Conservation (phyloP, 2,797 vertebrate genomes). For the Galagoides demidoff region DNA sequence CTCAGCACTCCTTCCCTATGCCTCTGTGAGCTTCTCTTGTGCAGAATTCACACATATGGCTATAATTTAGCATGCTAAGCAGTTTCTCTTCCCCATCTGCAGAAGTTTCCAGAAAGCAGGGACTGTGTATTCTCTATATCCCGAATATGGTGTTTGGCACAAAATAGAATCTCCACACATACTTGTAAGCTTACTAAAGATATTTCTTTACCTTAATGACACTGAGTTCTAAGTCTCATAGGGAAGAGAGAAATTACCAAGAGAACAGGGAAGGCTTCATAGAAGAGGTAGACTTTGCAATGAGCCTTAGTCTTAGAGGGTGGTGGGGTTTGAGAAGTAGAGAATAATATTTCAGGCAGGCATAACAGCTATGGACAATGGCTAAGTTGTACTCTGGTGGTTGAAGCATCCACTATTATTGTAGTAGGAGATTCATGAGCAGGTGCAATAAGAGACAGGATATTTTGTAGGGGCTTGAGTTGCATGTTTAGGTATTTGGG, state of each 20-base stretch:
- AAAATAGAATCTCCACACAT: background rate
- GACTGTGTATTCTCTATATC: background rate
- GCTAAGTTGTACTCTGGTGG: background rate
- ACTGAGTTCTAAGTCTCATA: background rate
- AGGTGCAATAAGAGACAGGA: background rate
- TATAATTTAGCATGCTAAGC: background rate
- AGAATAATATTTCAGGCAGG: background rate
- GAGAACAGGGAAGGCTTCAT: background rate
- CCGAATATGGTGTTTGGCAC: background rate
- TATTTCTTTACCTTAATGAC: background rate
- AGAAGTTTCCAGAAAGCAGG: background rate
- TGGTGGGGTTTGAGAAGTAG: background rate
- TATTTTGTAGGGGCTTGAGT: background rate
- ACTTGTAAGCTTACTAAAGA: background rate
- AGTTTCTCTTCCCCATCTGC: background rate
- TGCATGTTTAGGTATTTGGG: background rate
- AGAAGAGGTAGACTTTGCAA: background rate
- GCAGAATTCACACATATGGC: background rate
- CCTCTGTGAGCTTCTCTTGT: background rate
- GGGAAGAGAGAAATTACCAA: constrained; percentile 16
- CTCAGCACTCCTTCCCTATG: background rate
- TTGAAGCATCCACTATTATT: background rate
- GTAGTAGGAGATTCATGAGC: background rate
- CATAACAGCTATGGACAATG: background rate
- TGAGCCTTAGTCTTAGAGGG: background rate